Evolutionary conservation across 2,797 vertebrate species (phyloP).

Genomic region (Ptychobarbus kaznakovi): DNA sequence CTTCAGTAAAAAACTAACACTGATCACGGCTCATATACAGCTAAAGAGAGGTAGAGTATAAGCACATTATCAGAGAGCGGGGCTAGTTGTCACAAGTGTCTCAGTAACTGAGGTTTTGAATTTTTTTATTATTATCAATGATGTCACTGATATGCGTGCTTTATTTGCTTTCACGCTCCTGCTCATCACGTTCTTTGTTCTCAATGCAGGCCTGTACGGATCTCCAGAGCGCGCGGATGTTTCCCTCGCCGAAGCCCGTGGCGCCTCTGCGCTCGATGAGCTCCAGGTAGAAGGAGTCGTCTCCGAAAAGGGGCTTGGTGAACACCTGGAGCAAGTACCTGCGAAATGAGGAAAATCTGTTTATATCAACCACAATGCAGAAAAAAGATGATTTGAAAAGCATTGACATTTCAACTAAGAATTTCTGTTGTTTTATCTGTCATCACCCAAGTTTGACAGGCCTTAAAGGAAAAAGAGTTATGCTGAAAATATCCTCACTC

Average conservation of each 20-base stretch:
- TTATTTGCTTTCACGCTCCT: neutral
- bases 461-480: no score
- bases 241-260: conserved; percentile 90
- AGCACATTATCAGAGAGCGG: no score
- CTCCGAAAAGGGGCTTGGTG: conserved; percentile 87
- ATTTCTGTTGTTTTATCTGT: no score
- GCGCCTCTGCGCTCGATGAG: conserved; percentile 91
- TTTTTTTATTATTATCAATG: no score
- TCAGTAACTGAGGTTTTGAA: no score
- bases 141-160: conserved; percentile 16
- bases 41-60: no score
- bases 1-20: no score
- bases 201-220: conserved; percentile 88
- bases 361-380: neutral
- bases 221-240: conserved; percentile 90
- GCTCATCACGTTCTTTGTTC: conserved; percentile 56
- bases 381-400: neutral
- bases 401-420: no score
- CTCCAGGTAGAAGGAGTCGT: conserved; percentile 95
- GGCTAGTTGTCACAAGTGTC: no score
- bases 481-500: no score
- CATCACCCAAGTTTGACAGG: no score
- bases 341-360: neutral
- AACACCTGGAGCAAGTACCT: conserved; percentile 93
- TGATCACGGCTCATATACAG: no score